Evolutionary conservation across 2,888 invertebrate species (phyloP), one percentile per base, ranked within the genome.

Genomic region (Sericinus montela): DNA sequence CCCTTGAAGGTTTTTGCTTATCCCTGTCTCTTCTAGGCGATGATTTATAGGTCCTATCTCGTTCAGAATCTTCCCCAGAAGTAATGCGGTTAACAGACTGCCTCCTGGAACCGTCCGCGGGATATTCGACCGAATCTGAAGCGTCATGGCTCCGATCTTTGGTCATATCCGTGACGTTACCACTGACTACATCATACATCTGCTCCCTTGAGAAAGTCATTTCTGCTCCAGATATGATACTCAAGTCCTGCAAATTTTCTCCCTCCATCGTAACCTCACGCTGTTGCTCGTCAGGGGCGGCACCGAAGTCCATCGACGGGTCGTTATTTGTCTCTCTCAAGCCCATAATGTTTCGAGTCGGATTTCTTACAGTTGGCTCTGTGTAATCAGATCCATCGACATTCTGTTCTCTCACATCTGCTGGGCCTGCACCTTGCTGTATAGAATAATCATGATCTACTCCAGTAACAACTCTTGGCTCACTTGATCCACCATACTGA

Each of bases 261-360:
- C 92, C 92, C 59, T 92, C 92, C 74, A 92, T 81, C 35, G 83
- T 88, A 9, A 90, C 70, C 62, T 92, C 92, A 29, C 92, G 75
- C 54, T 89, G 91, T 44, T 80, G 74, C 9, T 75, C 80, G 13
- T 75, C 80, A 1, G 72, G 66, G 8, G 74, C 61, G 10, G 74
- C 59, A 41, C 60, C 61, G 44, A 65, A 80, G 19, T 78, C 80
- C 0, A 71, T 65, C 1, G 80, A 62, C 0, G 67, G 59, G 7
- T 72, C 71, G 39, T 63, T 69, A 45, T 57, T 57, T 6, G 58
- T 52, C 39, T 78, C 82, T 6, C 71, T 61, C 0, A 67, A 72
- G 7, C 80, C 79, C 1, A 79, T 69, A 14, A 78, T 53, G 45
- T 70, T 78, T 36, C 82, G 62, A 1, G 76, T 58, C 5, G 74